Evolutionary conservation across 2,888 invertebrate genomes (phyloP).

Genomic region (Stenodema calcarata): DNA sequence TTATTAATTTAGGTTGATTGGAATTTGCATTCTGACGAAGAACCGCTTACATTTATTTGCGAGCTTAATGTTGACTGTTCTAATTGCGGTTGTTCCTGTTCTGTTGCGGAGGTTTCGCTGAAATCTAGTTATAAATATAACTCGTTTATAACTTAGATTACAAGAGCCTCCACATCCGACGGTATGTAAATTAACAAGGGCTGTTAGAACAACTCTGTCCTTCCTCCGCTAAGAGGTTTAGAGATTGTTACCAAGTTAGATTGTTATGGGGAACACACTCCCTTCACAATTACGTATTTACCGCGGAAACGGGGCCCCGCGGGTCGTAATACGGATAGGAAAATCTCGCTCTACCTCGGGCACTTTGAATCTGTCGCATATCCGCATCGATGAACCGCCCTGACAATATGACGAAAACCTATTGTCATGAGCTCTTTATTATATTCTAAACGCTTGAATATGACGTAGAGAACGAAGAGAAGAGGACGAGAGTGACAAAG

Average conservation of each 20-base stretch:
- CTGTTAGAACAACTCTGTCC: constrained; percentile 47
- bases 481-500: too few species aligned
- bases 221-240: constrained; percentile 41
- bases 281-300: constrained; percentile 48
- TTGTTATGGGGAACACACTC: constrained; percentile 48
- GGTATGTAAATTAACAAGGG: constrained; percentile 47
- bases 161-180: constrained; percentile 17
- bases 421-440: not conserved
- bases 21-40: constrained; percentile 36
- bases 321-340: constrained; percentile 11
- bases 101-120: constrained; percentile 1
- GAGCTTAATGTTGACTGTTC: constrained; percentile 41
- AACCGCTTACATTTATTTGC: constrained; percentile 39
- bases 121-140: constrained; percentile 46
- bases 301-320: constrained; percentile 24
- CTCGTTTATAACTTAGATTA: constrained; percentile 47
- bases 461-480: too few species aligned
- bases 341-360: not conserved
- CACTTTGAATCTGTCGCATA: not conserved
- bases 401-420: not conserved
- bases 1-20: constrained; percentile 38
- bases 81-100: constrained; percentile 45
- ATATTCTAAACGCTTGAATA: not conserved
- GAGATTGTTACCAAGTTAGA: constrained; percentile 49
- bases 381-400: not conserved